phyloP scores from a whole-genome alignment of 1,140 invertebrate species.

The Tenebrio molitor region DNA sequence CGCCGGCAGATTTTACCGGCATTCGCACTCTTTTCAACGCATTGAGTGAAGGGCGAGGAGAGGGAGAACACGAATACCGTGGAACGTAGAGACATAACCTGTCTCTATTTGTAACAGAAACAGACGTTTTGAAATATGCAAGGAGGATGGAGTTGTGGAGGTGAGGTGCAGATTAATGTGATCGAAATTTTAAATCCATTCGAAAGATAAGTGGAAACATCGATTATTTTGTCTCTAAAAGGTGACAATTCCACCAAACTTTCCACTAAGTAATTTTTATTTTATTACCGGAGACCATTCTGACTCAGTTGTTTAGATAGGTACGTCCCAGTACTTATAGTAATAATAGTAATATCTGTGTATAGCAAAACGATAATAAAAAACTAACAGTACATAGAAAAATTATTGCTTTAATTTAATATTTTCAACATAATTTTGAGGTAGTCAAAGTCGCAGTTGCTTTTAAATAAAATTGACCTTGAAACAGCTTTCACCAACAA shows the following conservation, averaged over 20 bases:
- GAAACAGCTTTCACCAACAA: too few species aligned
- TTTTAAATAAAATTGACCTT: too few species aligned
- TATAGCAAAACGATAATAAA: too few species aligned
- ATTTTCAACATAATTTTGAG: too few species aligned
- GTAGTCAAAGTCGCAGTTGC: too few species aligned
- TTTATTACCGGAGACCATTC: too few species aligned
- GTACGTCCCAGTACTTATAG: too few species aligned
- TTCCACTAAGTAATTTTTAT: too few species aligned
- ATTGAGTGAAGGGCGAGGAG: background rate
- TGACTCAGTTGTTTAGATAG: too few species aligned
- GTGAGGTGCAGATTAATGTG: conserved; percentile 17
- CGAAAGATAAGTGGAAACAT: background rate
- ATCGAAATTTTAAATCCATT: conserved; percentile 26
- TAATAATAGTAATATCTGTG: too few species aligned
- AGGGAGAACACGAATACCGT: background rate
- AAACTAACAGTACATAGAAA: too few species aligned
- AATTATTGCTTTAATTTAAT: too few species aligned
- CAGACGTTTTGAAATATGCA: background rate
- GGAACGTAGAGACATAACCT: background rate
- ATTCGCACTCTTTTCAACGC: background rate
- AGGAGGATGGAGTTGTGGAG: background rate
- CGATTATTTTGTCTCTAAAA: background rate
- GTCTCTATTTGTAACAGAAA: background rate
- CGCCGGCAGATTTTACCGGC: conserved; percentile 12
- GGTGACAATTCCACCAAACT: background rate